Percentiles rank a stretch among this genome's conserved stretches.
Conservation (phyloP, 2,888 invertebrate genomes). For the Phorcus lineatus region DNA sequence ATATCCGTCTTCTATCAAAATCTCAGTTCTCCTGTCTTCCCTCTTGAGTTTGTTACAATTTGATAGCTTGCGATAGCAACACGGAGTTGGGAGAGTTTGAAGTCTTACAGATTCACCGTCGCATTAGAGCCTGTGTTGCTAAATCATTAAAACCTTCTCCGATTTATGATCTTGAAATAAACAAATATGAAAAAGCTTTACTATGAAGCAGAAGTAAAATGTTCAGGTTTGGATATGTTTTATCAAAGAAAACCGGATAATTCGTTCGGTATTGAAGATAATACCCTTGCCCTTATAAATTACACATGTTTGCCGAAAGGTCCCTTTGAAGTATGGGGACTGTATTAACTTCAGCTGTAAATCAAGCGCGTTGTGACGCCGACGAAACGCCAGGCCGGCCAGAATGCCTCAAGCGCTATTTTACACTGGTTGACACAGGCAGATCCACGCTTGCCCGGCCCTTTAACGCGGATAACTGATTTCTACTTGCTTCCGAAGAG, state of each 20-base stretch:
- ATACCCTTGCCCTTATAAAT: constrained; percentile 61
- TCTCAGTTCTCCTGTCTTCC: not conserved
- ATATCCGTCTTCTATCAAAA: not conserved
- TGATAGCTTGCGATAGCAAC: constrained; percentile 60
- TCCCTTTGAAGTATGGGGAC: constrained; percentile 57
- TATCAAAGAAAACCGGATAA: not conserved
- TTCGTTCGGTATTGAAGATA: constrained; percentile 42
- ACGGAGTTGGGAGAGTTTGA: constrained; percentile 60
- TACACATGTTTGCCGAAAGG: constrained; percentile 60
- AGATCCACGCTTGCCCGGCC: constrained; percentile 8
- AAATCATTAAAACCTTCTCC: not conserved
- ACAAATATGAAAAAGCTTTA: not conserved
- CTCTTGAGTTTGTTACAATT: constrained; percentile 26
- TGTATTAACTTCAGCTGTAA: constrained; percentile 51
- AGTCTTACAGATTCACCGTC: constrained; percentile 54
- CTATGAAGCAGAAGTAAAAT: not conserved
- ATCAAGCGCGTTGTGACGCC: constrained; percentile 41
- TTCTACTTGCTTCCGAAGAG: not conserved
- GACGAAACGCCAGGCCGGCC: constrained; percentile 30
- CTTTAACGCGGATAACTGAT: not conserved
- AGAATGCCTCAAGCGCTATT: constrained; percentile 16
- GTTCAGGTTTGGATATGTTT: not conserved
- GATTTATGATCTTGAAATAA: not conserved
- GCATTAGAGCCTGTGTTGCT: not conserved
- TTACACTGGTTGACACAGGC: constrained; percentile 25